These are phyloP conservation scores for Hyposmocoma kahamanoa DNA, from an alignment of 1,140 invertebrate genomes.

Conservation along the genomic window DNA sequence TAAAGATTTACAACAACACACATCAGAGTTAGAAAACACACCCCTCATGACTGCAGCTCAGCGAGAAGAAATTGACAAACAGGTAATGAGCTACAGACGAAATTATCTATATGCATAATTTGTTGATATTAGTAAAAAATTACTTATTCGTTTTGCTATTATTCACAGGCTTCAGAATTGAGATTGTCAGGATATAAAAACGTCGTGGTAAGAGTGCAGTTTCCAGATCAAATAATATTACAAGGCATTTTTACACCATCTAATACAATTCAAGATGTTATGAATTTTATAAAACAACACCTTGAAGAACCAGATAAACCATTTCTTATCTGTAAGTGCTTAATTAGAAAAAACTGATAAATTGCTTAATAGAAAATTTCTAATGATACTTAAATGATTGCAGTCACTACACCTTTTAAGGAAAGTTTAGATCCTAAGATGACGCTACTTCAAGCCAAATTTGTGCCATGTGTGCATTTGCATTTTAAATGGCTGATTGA, in stretches of 20 bases:
- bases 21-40: slow-evolving; percentile 77
- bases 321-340: slow-evolving; percentile 84
- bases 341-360: slow-evolving; percentile 4
- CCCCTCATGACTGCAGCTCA: slow-evolving; percentile 80
- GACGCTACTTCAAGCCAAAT: slow-evolving; percentile 78
- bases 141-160: slow-evolving; percentile 7
- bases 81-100: slow-evolving; percentile 58
- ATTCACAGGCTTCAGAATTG: slow-evolving; percentile 62
- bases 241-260: slow-evolving; percentile 85
- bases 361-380: not conserved
- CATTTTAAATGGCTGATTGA: slow-evolving; percentile 76
- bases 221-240: slow-evolving; percentile 85
- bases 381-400: slow-evolving; percentile 19
- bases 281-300: slow-evolving; percentile 81
- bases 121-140: not conserved
- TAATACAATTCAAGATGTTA: slow-evolving; percentile 79
- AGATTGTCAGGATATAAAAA: slow-evolving; percentile 78
- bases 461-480: slow-evolving; percentile 84
- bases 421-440: slow-evolving; percentile 74
- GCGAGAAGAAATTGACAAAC: slow-evolving; percentile 76
- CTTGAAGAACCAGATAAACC: slow-evolving; percentile 75
- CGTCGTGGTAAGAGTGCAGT: slow-evolving; percentile 85
- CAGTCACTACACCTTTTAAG: slow-evolving; percentile 86
- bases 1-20: slow-evolving; percentile 79
- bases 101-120: not conserved